Conservation (phyloP, 2,797 vertebrate species). For the Acrossocheilus fasciatus region DNA sequence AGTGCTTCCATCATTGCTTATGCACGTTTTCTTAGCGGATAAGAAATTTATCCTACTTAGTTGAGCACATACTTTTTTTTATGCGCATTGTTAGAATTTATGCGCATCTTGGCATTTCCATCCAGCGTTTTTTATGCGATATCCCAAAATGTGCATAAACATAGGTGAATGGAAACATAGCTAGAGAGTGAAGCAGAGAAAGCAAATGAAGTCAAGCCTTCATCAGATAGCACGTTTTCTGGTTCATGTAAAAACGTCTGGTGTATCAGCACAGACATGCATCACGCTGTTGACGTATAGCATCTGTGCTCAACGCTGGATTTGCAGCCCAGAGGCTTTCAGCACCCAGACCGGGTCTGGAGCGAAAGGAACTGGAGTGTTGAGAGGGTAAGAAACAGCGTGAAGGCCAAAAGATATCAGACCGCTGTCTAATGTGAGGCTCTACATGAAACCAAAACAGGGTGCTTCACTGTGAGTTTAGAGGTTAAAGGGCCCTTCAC, state of each 20-base stretch:
- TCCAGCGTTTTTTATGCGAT: background rate
- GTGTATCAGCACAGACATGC: conserved; percentile 81
- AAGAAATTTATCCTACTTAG: background rate
- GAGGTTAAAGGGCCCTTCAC: too few relatives aligned
- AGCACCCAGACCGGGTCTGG: conserved; percentile 75
- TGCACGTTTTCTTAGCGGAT: background rate
- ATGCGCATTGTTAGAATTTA: background rate
- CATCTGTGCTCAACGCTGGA: conserved; percentile 59
- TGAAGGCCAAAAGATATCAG: conserved; percentile 35
- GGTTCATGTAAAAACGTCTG: conserved; percentile 87
- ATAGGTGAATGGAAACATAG: background rate
- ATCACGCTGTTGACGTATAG: conserved; percentile 80
- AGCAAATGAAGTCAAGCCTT: conserved; percentile 70
- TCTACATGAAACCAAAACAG: background rate
- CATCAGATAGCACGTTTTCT: conserved; percentile 91
- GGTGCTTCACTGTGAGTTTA: too few relatives aligned
- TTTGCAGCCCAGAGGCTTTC: conserved; percentile 74
- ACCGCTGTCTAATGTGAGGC: background rate
- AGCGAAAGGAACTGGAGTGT: conserved; percentile 65
- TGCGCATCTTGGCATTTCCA: background rate
- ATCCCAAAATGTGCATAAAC: background rate
- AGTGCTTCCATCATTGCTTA: background rate
- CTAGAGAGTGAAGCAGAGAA: conserved; percentile 73
- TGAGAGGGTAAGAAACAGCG: conserved; percentile 72
- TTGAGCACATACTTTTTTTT: background rate